Conservation (phyloP, 2,797 vertebrate species). For the Zalophus californianus region DNA sequence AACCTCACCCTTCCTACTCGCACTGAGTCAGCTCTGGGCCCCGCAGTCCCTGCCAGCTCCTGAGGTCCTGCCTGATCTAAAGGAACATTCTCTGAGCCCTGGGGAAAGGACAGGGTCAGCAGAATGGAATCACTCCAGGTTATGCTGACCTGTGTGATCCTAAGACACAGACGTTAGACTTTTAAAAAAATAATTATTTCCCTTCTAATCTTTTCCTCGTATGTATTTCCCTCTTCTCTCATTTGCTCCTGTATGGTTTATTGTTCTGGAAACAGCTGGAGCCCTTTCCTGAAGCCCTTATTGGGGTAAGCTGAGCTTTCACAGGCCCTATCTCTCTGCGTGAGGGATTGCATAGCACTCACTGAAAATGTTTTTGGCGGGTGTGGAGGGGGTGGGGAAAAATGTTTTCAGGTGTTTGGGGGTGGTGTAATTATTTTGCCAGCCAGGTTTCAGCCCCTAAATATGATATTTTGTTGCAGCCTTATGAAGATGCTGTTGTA, state of each 20-base stretch:
- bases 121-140: not conserved
- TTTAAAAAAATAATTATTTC: slow-evolving; percentile 45
- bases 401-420: not conserved
- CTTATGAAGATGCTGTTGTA: not conserved
- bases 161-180: not conserved
- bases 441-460: not conserved
- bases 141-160: slow-evolving; percentile 46
- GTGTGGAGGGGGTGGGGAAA: not conserved
- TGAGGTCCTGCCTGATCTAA: not conserved
- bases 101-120: slow-evolving; percentile 23
- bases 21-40: slow-evolving; percentile 20
- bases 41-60: not conserved
- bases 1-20: not conserved
- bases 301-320: not conserved
- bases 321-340: not conserved
- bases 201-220: slow-evolving; percentile 10
- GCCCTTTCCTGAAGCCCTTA: not conserved
- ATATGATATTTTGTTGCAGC: not conserved
- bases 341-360: not conserved
- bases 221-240: not conserved
- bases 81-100: not conserved
- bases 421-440: not conserved
- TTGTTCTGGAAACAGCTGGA: slow-evolving; percentile 52
- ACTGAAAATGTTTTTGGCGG: not conserved
- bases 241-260: slow-evolving; percentile 8